A percentile compares a stretch with the other conserved stretches of the same genome.
These are phyloP conservation scores for Poeciliopsis turrubarensis DNA, from an alignment of 2,113 vertebrate species.

Conservation along the genomic window DNA sequence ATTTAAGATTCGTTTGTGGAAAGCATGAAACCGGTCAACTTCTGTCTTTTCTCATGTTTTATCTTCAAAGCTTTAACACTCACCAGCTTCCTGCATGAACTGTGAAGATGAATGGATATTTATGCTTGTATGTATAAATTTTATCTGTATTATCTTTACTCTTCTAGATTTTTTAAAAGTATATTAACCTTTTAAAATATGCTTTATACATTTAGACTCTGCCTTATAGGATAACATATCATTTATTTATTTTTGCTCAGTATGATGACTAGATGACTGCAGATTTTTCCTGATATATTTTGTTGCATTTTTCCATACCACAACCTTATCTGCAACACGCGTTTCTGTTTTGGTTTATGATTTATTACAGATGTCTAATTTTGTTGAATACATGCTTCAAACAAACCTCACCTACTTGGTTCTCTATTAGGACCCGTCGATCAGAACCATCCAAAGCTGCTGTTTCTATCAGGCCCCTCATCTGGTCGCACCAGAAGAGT, in stretches of 20 bases:
- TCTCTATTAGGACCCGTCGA: constrained; percentile 85
- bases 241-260: background rate
- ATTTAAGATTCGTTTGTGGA: background rate
- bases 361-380: background rate
- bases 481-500: constrained; percentile 91
- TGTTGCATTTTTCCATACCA: no score
- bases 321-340: background rate
- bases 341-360: accelerated
- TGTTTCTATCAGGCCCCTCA: constrained; percentile 82
- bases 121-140: no score
- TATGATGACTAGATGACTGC: background rate
- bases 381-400: constrained; percentile 29
- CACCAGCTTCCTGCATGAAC: no score
- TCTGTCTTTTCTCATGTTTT: no score
- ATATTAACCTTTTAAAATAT: background rate
- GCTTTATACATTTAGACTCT: background rate
- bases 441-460: constrained; percentile 88
- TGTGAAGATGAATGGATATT: no score
- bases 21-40: background rate
- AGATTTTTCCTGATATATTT: background rate
- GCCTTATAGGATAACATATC: no score
- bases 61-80: no score
- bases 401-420: constrained; percentile 95
- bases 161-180: no score
- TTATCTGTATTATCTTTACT: background rate